A percentile compares a stretch with the other conserved stretches of the same genome.
Conservation (phyloP, 1,140 invertebrate species). For the Penaeus japonicus region DNA sequence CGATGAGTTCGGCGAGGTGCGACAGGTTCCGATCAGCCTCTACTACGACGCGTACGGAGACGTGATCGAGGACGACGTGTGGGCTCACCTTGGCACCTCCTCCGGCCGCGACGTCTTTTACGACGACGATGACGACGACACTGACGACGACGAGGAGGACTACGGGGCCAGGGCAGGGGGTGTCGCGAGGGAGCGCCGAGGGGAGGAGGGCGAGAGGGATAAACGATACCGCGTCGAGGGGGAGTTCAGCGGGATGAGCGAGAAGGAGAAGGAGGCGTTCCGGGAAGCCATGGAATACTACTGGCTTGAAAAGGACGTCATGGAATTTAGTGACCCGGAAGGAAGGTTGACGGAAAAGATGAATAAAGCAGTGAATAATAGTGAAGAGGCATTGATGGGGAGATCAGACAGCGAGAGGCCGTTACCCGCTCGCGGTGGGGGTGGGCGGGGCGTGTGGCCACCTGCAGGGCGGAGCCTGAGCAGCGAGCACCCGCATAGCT, state of each 20-base stretch:
- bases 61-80: not conserved
- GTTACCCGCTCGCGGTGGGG: not conserved
- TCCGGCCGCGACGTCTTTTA: too few relatives aligned
- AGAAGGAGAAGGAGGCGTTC: not conserved
- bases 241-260: not conserved
- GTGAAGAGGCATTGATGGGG: not conserved
- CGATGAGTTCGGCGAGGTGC: conserved; percentile 19
- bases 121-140: too few relatives aligned
- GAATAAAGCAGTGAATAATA: not conserved
- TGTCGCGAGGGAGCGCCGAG: not conserved
- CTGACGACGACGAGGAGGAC: not conserved
- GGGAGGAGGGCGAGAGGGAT: not conserved
- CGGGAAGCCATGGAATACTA: not conserved
- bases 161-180: not conserved
- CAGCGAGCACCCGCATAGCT: not conserved
- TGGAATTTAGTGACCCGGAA: not conserved
- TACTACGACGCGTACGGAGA: conserved; percentile 27
- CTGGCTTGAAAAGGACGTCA: not conserved
- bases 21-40: conserved; percentile 8
- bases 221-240: not conserved
- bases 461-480: not conserved
- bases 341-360: not conserved
- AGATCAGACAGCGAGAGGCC: conserved; percentile 10
- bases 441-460: conserved; percentile 7
- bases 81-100: not conserved